These are phyloP conservation scores for Thymallus thymallus DNA, from an alignment of 2,113 vertebrate genomes.

Conservation along the genomic window DNA sequence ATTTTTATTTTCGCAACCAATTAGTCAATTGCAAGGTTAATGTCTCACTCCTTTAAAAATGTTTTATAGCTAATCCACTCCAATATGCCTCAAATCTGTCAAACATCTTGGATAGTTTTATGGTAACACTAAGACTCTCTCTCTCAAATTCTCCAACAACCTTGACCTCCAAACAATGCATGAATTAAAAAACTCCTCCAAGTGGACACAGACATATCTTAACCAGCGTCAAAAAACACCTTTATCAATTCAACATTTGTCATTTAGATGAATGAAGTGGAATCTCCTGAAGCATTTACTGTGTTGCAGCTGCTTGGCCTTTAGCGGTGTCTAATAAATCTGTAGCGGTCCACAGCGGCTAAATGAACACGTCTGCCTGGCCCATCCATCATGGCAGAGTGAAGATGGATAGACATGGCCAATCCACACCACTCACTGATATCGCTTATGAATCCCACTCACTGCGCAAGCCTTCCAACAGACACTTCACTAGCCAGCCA, in stretches of 20 bases:
- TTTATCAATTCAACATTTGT: constrained; percentile 31
- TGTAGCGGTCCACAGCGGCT: constrained; percentile 21
- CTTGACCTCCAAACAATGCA: neutral
- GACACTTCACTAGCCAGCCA: neutral
- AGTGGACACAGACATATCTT: constrained; percentile 10
- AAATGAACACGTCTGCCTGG: constrained; percentile 9
- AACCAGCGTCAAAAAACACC: neutral
- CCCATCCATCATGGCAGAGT: constrained; percentile 43
- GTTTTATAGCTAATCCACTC: too few species aligned
- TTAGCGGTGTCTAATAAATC: constrained; percentile 40
- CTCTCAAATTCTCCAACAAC: neutral
- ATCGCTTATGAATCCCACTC: constrained; percentile 15
- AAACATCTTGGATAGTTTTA: neutral
- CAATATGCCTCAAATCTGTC: neutral
- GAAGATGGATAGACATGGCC: constrained; percentile 19
- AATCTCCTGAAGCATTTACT: constrained; percentile 33
- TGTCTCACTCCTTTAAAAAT: too few species aligned
- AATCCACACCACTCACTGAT: neutral
- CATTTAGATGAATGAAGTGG: constrained; percentile 33
- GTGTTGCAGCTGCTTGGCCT: constrained; percentile 24
- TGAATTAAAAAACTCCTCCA: too few species aligned
- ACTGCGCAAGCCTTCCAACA: neutral
- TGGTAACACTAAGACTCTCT: neutral
- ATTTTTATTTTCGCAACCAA: neutral
- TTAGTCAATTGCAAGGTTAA: neutral